Conservation (phyloP, 2,888 invertebrate genomes). For the Cepaea hortensis region DNA sequence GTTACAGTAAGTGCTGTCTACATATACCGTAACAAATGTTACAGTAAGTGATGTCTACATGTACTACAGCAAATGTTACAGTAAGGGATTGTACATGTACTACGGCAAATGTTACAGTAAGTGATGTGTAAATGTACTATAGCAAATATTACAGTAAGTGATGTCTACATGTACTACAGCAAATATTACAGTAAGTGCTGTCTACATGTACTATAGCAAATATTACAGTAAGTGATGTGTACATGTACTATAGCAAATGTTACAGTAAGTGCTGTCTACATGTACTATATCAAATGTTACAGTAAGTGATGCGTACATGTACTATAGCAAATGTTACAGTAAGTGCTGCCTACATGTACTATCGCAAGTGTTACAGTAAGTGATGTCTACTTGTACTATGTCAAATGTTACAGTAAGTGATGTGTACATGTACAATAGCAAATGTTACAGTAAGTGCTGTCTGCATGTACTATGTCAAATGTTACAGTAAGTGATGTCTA, state of each 20-base stretch:
- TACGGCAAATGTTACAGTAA: not conserved
- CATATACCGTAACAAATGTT: not conserved
- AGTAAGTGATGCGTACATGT: not conserved
- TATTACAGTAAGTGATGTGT: no score
- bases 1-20: constrained; percentile 62
- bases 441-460: no score
- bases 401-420: no score
- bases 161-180: not conserved
- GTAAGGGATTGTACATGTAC: not conserved
- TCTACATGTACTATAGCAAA: no score
- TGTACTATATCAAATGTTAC: not conserved
- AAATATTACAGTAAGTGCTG: not conserved
- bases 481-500: no score
- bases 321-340: not conserved
- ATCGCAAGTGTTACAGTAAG: no score
- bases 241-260: no score
- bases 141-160: constrained; percentile 67
- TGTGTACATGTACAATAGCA: no score
- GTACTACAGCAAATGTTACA: not conserved
- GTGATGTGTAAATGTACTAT: constrained; percentile 48
- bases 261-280: no score
- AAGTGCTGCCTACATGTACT: no score
- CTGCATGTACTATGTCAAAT: no score
- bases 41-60: not conserved
- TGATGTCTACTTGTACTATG: no score